Evolutionary conservation across 2,888 invertebrate genomes (phyloP).

Genomic region (Graphium colonna): DNA sequence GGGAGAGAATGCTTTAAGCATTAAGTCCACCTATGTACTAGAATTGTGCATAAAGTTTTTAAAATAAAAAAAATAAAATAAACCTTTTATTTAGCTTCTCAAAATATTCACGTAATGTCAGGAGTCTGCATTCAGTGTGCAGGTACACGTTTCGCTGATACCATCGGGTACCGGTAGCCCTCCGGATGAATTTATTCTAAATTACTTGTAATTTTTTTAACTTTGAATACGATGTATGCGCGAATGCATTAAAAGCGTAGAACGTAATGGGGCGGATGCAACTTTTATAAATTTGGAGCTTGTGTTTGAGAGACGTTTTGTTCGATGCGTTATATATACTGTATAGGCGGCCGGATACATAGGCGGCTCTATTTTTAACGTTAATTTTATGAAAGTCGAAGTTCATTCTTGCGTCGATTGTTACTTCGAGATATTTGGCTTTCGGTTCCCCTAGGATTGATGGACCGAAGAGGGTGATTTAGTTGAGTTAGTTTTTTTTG

Average conservation of each 20-base stretch:
- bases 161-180: not conserved
- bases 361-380: not conserved
- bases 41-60: too few relatives aligned
- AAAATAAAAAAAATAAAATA: too few relatives aligned
- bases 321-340: not conserved
- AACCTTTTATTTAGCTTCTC: too few relatives aligned
- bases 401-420: not conserved
- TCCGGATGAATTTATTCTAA: not conserved
- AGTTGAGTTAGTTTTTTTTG: too few relatives aligned
- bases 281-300: not conserved
- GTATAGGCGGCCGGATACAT: not conserved
- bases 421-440: not conserved
- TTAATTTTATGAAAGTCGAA: not conserved
- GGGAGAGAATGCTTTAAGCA: too few relatives aligned
- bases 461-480: not conserved
- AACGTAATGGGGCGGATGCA: conserved; percentile 5
- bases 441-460: not conserved
- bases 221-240: conserved; percentile 3
- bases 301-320: conserved; percentile 9
- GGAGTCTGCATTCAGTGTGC: not conserved
- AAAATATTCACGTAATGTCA: too few relatives aligned
- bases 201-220: not conserved
- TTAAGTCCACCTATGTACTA: too few relatives aligned
- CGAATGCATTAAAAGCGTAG: not conserved
- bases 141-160: not conserved